Percentiles rank a stretch among this genome's conserved stretches.
phyloP scores from a whole-genome alignment of 2,113 vertebrate species.

The Nesoenas mayeri region DNA sequence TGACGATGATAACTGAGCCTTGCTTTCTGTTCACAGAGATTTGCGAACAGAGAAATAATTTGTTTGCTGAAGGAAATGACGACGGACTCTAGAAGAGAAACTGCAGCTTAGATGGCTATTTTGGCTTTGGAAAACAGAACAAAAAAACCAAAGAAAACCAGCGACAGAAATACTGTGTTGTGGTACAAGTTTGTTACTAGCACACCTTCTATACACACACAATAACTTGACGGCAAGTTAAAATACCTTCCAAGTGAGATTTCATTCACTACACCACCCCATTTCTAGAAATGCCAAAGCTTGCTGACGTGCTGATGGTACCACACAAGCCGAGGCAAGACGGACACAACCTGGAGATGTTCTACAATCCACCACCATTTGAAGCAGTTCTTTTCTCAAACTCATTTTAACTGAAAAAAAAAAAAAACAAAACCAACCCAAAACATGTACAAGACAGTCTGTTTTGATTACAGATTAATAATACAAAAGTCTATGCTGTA shows the following conservation, averaged over 20 bases:
- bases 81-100: constrained; percentile 67
- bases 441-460: constrained; percentile 75
- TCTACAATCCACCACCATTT: constrained; percentile 60
- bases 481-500: constrained; percentile 71
- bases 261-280: constrained; percentile 27
- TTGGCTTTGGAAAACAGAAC: constrained; percentile 71
- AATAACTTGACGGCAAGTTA: constrained; percentile 60
- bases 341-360: constrained; percentile 37
- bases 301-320: constrained; percentile 15
- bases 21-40: constrained; percentile 57
- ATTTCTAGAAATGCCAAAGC: constrained; percentile 44
- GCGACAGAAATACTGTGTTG: constrained; percentile 76
- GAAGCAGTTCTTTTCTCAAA: constrained; percentile 74
- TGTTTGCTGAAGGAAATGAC: constrained; percentile 62
- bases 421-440: constrained; percentile 65
- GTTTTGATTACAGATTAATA: constrained; percentile 78
- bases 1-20: constrained; percentile 70
- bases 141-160: constrained; percentile 55
- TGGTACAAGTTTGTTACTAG: constrained; percentile 72
- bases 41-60: constrained; percentile 57
- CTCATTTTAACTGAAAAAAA: constrained; percentile 73
- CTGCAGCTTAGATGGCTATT: constrained; percentile 69
- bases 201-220: constrained; percentile 57
- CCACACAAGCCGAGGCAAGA: constrained; percentile 17
- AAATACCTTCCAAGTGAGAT: constrained; percentile 45